phyloP scores from a whole-genome alignment of 2,888 invertebrate species.

The Psylliodes chrysocephalus region DNA sequence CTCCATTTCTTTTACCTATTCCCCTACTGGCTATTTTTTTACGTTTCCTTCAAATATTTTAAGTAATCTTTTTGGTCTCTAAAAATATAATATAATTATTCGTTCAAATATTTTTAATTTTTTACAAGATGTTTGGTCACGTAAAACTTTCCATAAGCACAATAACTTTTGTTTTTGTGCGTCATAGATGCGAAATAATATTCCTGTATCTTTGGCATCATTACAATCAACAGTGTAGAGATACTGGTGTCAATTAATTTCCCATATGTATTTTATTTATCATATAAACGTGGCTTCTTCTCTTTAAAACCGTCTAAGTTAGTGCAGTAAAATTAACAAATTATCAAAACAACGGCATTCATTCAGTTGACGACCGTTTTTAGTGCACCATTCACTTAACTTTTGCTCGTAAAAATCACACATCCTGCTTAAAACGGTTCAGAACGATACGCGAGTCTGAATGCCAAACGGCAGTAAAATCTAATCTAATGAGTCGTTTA shows the following conservation, averaged over 20 bases:
- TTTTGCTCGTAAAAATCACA: slow-evolving; percentile 46
- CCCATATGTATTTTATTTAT: slow-evolving; percentile 23
- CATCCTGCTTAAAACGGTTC: slow-evolving; percentile 41
- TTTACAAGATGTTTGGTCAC: too few species aligned
- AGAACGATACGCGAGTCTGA: slow-evolving; percentile 29
- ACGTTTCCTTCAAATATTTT: too few species aligned
- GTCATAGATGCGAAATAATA: too few species aligned
- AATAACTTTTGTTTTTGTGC: too few species aligned
- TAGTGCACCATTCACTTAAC: slow-evolving; percentile 41
- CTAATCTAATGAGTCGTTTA: slow-evolving; percentile 37
- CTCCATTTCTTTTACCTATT: too few species aligned
- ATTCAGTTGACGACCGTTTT: slow-evolving; percentile 43
- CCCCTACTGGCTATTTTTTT: too few species aligned
- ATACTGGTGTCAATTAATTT: not conserved
- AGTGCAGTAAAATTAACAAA: slow-evolving; percentile 38
- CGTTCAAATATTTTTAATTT: too few species aligned
- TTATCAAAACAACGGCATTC: slow-evolving; percentile 46
- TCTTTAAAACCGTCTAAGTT: slow-evolving; percentile 25
- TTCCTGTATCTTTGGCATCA: too few species aligned
- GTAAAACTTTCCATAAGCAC: too few species aligned
- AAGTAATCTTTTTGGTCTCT: too few species aligned
- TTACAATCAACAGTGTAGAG: too few species aligned
- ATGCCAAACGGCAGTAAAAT: slow-evolving; percentile 38
- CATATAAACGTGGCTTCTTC: slow-evolving; percentile 21
- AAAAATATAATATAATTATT: too few species aligned